Conservation (phyloP, 2,113 vertebrate species). For the Microtus ochrogaster region DNA sequence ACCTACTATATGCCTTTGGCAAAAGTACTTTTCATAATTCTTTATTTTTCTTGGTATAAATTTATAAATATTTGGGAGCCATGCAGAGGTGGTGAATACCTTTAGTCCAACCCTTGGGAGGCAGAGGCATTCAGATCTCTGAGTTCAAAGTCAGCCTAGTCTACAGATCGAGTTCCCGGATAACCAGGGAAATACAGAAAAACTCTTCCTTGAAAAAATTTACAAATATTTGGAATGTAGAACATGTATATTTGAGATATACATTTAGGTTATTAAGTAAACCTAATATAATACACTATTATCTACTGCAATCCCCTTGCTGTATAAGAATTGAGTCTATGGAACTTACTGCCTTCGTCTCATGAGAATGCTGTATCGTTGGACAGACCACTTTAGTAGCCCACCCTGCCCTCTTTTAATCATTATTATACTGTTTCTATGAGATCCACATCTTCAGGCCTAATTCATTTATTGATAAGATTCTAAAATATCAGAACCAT, state of each 20-base stretch:
- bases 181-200: background rate
- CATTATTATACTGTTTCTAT: background rate
- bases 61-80: background rate
- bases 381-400: background rate
- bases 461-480: constrained; percentile 10
- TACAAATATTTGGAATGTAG: background rate
- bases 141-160: background rate
- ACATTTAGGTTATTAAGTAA: background rate
- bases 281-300: background rate
- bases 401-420: background rate
- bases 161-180: background rate
- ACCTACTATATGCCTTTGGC: background rate
- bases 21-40: constrained; percentile 3
- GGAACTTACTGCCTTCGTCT: background rate
- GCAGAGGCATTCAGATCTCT: background rate
- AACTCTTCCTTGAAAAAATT: background rate
- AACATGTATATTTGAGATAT: background rate
- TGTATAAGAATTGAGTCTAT: background rate
- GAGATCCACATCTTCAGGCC: background rate
- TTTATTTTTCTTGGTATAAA: background rate
- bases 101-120: background rate
- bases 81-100: background rate
- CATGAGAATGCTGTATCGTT: background rate
- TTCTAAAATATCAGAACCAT: constrained; percentile 16
- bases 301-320: too few relatives aligned